A percentile compares a stretch with the other conserved stretches of the same genome.
Conservation (phyloP, 2,888 invertebrate genomes). For the Habrosyne pyritoides region DNA sequence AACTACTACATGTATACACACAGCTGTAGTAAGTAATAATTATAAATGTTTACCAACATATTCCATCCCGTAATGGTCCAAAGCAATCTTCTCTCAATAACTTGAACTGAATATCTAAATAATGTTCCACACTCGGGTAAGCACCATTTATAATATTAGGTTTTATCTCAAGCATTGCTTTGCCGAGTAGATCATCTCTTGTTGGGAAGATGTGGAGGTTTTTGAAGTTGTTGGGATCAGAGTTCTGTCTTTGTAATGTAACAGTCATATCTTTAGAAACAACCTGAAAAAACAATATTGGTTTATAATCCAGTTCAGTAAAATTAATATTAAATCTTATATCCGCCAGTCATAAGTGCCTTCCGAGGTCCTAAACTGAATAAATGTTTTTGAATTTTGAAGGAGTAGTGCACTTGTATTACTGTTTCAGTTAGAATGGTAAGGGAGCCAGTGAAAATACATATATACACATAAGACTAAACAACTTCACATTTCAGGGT, state of each 20-base stretch:
- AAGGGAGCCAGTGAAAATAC: too few species aligned
- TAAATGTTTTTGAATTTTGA: too few species aligned
- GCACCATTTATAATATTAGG: slow-evolving; percentile 85
- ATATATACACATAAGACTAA: too few species aligned
- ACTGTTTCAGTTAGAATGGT: too few species aligned
- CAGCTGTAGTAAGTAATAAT: not conserved
- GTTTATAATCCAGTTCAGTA: too few species aligned
- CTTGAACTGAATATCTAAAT: slow-evolving; percentile 91
- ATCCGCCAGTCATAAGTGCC: too few species aligned
- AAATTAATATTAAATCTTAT: too few species aligned
- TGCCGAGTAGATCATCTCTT: slow-evolving; percentile 79
- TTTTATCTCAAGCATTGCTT: slow-evolving; percentile 60
- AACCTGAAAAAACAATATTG: slow-evolving; percentile 20
- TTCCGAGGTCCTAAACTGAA: too few species aligned
- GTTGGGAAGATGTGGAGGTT: slow-evolving; percentile 72
- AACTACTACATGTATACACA: too few species aligned
- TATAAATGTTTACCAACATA: slow-evolving; percentile 68
- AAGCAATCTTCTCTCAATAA: slow-evolving; percentile 92
- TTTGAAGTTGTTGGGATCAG: slow-evolving; percentile 51
- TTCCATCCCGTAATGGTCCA: slow-evolving; percentile 87
- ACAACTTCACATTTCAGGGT: too few species aligned
- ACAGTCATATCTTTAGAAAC: not conserved
- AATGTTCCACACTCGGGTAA: slow-evolving; percentile 87
- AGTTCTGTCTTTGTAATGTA: slow-evolving; percentile 15
- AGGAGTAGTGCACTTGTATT: too few species aligned